Evolutionary conservation across 2,113 vertebrate species (phyloP).

Genomic region (Istiophorus platypterus): DNA sequence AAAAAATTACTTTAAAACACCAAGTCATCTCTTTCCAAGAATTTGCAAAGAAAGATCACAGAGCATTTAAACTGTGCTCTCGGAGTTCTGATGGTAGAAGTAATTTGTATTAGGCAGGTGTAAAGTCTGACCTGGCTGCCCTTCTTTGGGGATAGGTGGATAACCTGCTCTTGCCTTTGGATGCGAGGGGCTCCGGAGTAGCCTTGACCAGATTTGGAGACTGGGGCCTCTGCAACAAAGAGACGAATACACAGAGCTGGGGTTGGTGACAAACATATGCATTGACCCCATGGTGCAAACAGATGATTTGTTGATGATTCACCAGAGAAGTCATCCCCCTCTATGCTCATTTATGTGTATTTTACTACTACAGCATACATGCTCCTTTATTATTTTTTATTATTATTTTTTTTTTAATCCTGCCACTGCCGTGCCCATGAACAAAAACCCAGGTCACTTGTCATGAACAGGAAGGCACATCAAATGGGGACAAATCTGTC

Average conservation of each 20-base stretch:
- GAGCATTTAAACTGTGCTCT: not conserved
- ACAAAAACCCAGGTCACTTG: constrained; percentile 45
- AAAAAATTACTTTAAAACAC: not conserved
- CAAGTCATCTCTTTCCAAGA: not conserved
- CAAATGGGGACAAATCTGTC: constrained; percentile 56
- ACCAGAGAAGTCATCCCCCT: constrained; percentile 16
- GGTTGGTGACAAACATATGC: constrained; percentile 32
- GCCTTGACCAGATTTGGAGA: constrained; percentile 90
- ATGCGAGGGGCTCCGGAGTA: constrained; percentile 94
- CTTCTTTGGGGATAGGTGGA: constrained; percentile 96
- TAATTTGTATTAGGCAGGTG: not conserved
- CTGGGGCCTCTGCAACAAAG: constrained; percentile 78
- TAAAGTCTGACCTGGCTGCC: constrained; percentile 91
- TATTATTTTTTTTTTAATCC: constrained; percentile 29
- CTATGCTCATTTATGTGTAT: constrained; percentile 39
- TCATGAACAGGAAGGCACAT: constrained; percentile 50
- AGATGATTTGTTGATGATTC: constrained; percentile 38
- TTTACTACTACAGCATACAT: constrained; percentile 28
- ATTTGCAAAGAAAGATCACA: not conserved
- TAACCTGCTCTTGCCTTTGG: constrained; percentile 97
- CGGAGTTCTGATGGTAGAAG: not conserved
- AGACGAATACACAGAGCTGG: constrained; percentile 29
- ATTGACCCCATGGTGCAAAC: constrained; percentile 42
- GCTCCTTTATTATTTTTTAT: constrained; percentile 25
- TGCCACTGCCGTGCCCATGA: constrained; percentile 25